These are phyloP conservation scores for Lynx canadensis DNA, from an alignment of 2,113 vertebrate genomes.

Conservation along the genomic window DNA sequence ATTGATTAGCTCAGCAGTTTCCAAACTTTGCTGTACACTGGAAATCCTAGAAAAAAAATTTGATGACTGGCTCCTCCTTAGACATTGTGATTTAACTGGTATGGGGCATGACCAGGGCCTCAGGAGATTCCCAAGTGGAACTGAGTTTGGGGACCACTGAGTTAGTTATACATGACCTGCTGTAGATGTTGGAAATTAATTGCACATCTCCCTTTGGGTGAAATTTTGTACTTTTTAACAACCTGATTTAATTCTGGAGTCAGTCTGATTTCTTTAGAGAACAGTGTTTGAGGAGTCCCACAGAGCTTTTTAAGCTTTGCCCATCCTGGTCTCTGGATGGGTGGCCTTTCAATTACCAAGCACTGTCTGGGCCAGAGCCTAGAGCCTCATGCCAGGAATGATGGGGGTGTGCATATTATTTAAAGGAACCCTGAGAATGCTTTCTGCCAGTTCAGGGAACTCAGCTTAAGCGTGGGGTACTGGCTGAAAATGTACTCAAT, in stretches of 20 bases:
- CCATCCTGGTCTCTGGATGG: background rate
- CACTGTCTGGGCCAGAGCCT: background rate
- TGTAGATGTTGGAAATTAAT: background rate
- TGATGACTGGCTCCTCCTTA: background rate
- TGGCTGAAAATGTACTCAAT: background rate
- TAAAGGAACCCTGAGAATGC: background rate
- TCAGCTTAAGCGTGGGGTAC: background rate
- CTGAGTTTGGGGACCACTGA: background rate
- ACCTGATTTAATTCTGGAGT: background rate
- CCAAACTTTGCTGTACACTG: background rate
- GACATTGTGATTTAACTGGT: background rate
- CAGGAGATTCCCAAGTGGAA: background rate
- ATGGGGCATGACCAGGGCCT: background rate
- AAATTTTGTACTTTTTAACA: background rate
- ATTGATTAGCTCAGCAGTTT: background rate
- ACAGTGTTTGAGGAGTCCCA: background rate
- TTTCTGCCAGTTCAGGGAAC: background rate
- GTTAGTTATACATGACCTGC: background rate
- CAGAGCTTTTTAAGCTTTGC: background rate
- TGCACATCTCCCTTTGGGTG: background rate
- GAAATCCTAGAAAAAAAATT: background rate
- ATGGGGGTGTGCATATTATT: background rate
- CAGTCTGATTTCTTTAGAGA: conserved; percentile 15
- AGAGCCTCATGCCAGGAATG: background rate
- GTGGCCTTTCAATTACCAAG: background rate